A percentile compares a stretch with the other conserved stretches of the same genome.
Evolutionary conservation across 2,888 invertebrate species (phyloP).

Genomic region (Rutpela maculata): DNA sequence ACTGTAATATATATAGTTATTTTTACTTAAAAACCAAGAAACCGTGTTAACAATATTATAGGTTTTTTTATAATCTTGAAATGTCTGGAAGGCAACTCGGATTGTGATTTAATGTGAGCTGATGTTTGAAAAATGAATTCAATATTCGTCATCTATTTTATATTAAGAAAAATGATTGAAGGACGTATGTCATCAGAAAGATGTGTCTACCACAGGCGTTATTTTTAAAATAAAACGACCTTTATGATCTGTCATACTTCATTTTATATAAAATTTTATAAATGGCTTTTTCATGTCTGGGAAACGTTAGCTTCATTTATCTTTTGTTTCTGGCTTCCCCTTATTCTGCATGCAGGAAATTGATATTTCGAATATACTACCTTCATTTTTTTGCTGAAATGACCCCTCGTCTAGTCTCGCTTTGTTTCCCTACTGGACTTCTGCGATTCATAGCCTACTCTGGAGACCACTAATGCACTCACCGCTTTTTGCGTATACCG

Average conservation of each 20-base stretch:
- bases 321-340: constrained; percentile 39
- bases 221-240: constrained; percentile 52
- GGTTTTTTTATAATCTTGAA: background rate
- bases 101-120: constrained; percentile 2
- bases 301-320: constrained; percentile 45
- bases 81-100: background rate
- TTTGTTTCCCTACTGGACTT: background rate
- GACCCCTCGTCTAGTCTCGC: constrained; percentile 11
- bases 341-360: constrained; percentile 35
- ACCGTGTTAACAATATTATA: background rate
- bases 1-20: background rate
- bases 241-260: constrained; percentile 53
- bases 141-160: background rate
- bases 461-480: background rate
- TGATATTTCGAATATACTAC: constrained; percentile 39
- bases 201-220: constrained; percentile 36
- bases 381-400: constrained; percentile 21
- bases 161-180: constrained; percentile 47
- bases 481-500: background rate
- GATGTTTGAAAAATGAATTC: constrained; percentile 8
- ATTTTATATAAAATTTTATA: constrained; percentile 49
- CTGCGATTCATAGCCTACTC: background rate
- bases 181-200: constrained; percentile 30
- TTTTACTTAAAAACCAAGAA: background rate
- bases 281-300: constrained; percentile 53